Percentiles rank a stretch among this genome's conserved stretches.
Evolutionary conservation across 2,888 invertebrate genomes (phyloP).

Genomic region (Dryadula phaetusa): DNA sequence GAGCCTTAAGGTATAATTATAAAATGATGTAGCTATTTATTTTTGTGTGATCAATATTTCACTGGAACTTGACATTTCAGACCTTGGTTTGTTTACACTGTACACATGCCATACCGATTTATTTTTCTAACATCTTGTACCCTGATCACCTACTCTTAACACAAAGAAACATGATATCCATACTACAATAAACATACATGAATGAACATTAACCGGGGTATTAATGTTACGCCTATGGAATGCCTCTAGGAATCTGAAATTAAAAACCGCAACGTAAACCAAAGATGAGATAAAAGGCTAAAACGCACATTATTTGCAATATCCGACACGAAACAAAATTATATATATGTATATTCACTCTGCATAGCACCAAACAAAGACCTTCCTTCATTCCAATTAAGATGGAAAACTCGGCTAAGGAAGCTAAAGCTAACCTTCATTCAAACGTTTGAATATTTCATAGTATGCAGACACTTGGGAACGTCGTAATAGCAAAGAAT

Average conservation of each 20-base stretch:
- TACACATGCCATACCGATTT: constrained; percentile 29
- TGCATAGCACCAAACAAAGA: constrained; percentile 10
- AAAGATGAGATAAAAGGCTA: constrained; percentile 15
- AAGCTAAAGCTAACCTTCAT: constrained; percentile 43
- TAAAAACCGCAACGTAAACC: constrained; percentile 30
- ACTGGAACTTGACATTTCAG: not conserved
- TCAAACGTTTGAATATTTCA: constrained; percentile 45
- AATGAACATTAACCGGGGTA: constrained; percentile 29
- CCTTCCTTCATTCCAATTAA: constrained; percentile 39
- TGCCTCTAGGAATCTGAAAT: constrained; percentile 28
- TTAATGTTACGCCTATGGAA: constrained; percentile 33
- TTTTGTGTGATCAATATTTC: constrained; percentile 1
- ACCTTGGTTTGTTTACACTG: constrained; percentile 36
- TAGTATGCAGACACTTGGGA: constrained; percentile 34
- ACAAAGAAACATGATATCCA: constrained; percentile 36
- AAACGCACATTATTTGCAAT: not conserved
- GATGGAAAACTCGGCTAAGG: constrained; percentile 40
- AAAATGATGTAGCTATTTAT: too few relatives aligned
- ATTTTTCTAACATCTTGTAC: constrained; percentile 36
- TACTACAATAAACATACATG: constrained; percentile 22
- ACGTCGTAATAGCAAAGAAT: constrained; percentile 37
- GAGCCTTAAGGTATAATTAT: not conserved
- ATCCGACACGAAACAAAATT: not conserved
- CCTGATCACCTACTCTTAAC: constrained; percentile 27
- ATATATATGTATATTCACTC: not conserved